Conservation (phyloP, 2,113 vertebrate species). For the Lepus europaeus region DNA sequence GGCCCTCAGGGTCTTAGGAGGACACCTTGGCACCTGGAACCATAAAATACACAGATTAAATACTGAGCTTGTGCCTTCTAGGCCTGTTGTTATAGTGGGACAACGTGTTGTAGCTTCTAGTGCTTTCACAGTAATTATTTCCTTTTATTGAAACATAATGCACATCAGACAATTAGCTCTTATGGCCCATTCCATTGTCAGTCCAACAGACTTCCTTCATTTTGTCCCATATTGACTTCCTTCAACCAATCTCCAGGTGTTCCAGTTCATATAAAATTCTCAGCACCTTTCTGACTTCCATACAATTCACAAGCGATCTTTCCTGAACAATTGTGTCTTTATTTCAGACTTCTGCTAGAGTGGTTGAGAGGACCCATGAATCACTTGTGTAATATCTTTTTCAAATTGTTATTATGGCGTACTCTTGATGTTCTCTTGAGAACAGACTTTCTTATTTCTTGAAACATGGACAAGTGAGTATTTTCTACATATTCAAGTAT, state of each 20-base stretch:
- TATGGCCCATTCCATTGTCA: not conserved
- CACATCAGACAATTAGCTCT: not conserved
- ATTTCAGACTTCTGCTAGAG: not conserved
- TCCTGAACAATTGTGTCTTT: not conserved
- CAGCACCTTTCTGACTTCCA: not conserved
- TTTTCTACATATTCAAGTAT: not conserved
- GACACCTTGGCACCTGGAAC: not conserved
- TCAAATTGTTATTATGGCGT: not conserved
- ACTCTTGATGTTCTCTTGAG: not conserved
- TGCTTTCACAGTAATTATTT: not conserved
- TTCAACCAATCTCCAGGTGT: not conserved
- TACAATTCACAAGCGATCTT: not conserved
- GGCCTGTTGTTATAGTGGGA: not conserved
- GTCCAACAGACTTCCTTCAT: not conserved
- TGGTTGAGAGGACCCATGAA: not conserved
- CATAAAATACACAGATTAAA: not conserved
- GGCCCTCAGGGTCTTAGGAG: not conserved
- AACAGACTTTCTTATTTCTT: not conserved
- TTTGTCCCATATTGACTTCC: not conserved
- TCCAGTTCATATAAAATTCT: not conserved
- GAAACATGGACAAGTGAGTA: not conserved
- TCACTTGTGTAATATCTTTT: not conserved
- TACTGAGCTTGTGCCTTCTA: not conserved
- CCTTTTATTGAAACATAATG: not conserved
- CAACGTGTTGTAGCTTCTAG: not conserved